Evolutionary conservation across 2,888 invertebrate species (phyloP), one percentile per base, ranked within the genome.

Genomic region (Hemicrepidius hirtus): DNA sequence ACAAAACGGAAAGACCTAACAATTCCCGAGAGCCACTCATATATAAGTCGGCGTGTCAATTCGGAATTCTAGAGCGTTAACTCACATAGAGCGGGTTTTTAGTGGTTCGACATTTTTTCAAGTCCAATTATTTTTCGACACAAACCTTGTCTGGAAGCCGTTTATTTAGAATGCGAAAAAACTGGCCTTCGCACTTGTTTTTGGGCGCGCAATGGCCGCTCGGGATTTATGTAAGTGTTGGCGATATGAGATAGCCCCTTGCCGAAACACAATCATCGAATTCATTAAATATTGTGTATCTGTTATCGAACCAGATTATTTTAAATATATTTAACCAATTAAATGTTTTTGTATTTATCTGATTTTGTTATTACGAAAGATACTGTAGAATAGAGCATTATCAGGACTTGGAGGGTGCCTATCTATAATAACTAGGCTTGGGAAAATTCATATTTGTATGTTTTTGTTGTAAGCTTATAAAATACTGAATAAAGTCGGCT

Each of bases 81-180:
- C 82, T 84, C 82, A 83, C 81, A 79, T 78, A 80, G 81, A 79
- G 80, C 82, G 78, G 81, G 81, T 83, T 83, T 83, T 83, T 83
- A 82, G 77, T 78, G 75, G 81, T 80, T 82, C 82, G 81, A 82
- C 81, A 82, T 83, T 84, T 80, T 80, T 84, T 83, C 82, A 79
- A 77, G 79, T 77, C 83, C 84, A 84, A 84, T 84, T 84, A 84
- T 84, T 84, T 84, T 83, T 81, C 83, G 81, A 83, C 83, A 83
- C 83, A 83, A 81, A 80, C 81, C 78, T 79, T 76, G 80, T 80
- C 80, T 79, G 81, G 80, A 80, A 79, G 81, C 80, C 79, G 81
- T 82, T 82, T 80, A 81, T 81, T 81, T 82, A 80, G 77, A 79
- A 79, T 76, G 78, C 77, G 76, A 79, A 81, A 81, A 82, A 82